Conservation (phyloP, 1,140 invertebrate species). For the Lucilia cuprina region DNA sequence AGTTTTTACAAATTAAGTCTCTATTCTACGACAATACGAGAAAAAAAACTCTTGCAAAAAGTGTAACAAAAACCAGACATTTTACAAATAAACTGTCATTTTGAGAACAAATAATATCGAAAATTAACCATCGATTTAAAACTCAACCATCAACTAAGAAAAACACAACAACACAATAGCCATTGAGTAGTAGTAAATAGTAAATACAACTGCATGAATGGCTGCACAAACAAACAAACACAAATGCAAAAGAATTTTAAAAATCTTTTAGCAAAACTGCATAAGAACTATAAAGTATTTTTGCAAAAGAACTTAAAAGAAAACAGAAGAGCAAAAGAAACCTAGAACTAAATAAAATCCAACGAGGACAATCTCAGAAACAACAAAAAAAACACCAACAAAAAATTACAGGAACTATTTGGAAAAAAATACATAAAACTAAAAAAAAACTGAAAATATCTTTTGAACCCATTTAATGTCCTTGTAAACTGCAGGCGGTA, state of each 20-base stretch:
- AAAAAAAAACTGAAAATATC: neutral
- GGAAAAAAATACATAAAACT: neutral
- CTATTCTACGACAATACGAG: neutral
- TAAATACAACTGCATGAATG: neutral
- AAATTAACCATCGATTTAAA: neutral
- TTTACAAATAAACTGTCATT: neutral
- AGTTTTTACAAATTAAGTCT: no score
- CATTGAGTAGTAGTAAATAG: neutral
- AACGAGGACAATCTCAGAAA: neutral
- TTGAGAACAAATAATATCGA: neutral
- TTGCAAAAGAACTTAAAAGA: neutral
- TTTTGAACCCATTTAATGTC: neutral
- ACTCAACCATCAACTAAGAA: neutral
- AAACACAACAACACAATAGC: neutral
- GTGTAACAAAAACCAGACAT: neutral
- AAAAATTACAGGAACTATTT: neutral
- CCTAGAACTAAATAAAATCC: neutral
- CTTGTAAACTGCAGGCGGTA: slow-evolving; percentile 13
- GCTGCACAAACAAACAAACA: neutral
- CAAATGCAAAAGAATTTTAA: neutral
- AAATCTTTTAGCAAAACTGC: neutral
- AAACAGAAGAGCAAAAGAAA: neutral
- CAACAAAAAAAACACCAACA: no score
- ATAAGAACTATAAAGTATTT: neutral
- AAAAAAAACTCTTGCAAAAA: neutral